Percentiles rank a stretch among this genome's conserved stretches.
Evolutionary conservation across 30 jellyfish, hydroid and myxozoan genomes (phyloP).

Genomic region (Calvadosia cruxmelitensis): DNA sequence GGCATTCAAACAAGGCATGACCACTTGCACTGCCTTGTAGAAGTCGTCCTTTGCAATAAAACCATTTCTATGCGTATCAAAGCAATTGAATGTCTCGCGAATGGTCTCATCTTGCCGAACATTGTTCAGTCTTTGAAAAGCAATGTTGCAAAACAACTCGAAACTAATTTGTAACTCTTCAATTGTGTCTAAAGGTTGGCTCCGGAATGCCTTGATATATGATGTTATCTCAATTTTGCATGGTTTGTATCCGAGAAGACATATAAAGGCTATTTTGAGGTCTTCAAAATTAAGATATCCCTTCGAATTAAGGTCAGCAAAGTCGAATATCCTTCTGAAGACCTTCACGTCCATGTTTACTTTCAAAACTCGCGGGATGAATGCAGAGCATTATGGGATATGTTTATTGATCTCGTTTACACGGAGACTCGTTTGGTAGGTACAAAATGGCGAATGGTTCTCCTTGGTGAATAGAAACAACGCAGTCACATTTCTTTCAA

Average conservation of each 20-base stretch:
- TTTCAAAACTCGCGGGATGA: no score
- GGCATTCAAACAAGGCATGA: constrained; percentile 17
- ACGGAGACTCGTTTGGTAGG: no score
- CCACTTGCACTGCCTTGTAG: constrained; percentile 11
- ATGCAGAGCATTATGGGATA: no score
- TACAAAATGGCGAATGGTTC: no score
- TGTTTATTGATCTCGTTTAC: no score
- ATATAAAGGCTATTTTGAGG: constrained; percentile 33
- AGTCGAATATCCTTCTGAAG: constrained; percentile 27
- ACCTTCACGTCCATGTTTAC: no score
- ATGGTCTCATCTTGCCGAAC: constrained; percentile 37
- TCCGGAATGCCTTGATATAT: constrained; percentile 18
- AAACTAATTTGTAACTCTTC: neutral
- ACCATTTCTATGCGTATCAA: constrained; percentile 68
- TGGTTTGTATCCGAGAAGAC: constrained; percentile 57
- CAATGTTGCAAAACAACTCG: constrained; percentile 1
- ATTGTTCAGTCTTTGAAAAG: constrained; percentile 8
- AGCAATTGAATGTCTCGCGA: constrained; percentile 40
- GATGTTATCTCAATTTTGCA: constrained; percentile 31
- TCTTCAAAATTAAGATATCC: constrained; percentile 43
- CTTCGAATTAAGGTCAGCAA: constrained; percentile 25
- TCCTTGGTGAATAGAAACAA: no score
- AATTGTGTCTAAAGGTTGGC: neutral
- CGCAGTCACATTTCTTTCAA: no score
- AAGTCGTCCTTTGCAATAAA: constrained; percentile 47